phyloP scores from a whole-genome alignment of 2,888 invertebrate species.

The Phasia obesa region DNA sequence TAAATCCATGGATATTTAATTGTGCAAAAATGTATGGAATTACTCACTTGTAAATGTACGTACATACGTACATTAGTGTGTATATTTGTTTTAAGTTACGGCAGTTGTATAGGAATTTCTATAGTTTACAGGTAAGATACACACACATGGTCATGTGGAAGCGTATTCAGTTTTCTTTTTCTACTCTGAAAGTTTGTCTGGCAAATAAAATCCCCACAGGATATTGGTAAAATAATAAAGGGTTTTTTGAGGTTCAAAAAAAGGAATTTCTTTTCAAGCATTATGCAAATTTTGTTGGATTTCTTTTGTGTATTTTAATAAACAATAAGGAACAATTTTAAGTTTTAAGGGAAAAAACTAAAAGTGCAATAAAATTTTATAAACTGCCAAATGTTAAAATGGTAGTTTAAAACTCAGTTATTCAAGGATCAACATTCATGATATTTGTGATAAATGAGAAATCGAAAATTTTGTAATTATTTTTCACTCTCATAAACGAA shows the following conservation, averaged over 20 bases:
- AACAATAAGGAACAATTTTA: not conserved
- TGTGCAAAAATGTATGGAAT: slow-evolving; percentile 50
- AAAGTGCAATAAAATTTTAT: too few relatives aligned
- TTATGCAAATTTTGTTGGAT: slow-evolving; percentile 41
- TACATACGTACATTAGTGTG: not conserved
- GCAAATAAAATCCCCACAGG: slow-evolving; percentile 50
- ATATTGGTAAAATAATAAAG: slow-evolving; percentile 53
- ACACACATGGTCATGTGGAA: not conserved
- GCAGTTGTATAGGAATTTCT: slow-evolving; percentile 17
- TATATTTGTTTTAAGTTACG: not conserved
- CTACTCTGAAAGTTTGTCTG: slow-evolving; percentile 12
- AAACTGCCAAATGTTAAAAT: too few relatives aligned
- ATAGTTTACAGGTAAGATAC: slow-evolving; percentile 9
- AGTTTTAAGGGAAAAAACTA: too few relatives aligned
- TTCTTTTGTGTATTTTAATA: not conserved
- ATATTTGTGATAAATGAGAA: too few relatives aligned
- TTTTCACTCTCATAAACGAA: too few relatives aligned
- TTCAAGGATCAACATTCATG: too few relatives aligned
- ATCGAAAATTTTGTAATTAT: too few relatives aligned
- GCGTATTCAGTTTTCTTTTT: not conserved
- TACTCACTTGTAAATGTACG: not conserved
- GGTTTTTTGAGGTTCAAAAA: slow-evolving; percentile 46
- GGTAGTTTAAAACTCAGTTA: too few relatives aligned
- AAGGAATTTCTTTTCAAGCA: slow-evolving; percentile 45
- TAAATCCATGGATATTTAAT: slow-evolving; percentile 63